Conservation (phyloP, 2,888 invertebrate genomes). For the Brassicogethes aeneus region DNA sequence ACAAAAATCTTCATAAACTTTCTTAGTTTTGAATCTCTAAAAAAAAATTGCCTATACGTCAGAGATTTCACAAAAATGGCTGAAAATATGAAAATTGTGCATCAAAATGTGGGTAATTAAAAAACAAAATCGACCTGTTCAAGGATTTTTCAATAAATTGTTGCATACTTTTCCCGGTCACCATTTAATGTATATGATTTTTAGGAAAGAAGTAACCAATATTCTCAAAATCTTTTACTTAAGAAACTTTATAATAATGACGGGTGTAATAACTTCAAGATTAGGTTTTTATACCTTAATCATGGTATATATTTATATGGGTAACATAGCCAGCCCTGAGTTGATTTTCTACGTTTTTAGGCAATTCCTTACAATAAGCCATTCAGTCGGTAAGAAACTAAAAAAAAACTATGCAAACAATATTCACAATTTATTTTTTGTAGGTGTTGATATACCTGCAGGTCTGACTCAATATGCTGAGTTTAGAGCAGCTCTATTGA, state of each 20-base stretch:
- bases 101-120: too few relatives aligned
- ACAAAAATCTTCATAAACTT: too few relatives aligned
- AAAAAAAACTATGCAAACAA: too few relatives aligned
- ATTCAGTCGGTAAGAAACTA: conserved; percentile 7
- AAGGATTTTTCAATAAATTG: too few relatives aligned
- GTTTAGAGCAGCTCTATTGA: conserved; percentile 59
- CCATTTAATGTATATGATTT: too few relatives aligned
- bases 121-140: too few relatives aligned
- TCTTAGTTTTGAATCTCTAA: too few relatives aligned
- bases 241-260: conserved; percentile 6
- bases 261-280: conserved; percentile 8
- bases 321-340: conserved; percentile 11
- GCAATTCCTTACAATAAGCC: conserved; percentile 7
- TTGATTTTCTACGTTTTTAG: conserved; percentile 10
- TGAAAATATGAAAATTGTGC: too few relatives aligned
- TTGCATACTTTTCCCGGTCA: too few relatives aligned
- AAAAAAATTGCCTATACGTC: too few relatives aligned
- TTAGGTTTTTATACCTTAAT: conserved; percentile 12
- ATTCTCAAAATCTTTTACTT: conserved; percentile 9
- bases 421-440: too few relatives aligned
- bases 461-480: conserved; percentile 73
- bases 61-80: too few relatives aligned
- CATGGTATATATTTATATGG: conserved; percentile 13
- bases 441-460: conserved; percentile 83
- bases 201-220: conserved; percentile 12